Base-by-base conservation (phyloP, 35 echinoderm and acorn worm genomes). In the Apostichopus californicus region DNA sequence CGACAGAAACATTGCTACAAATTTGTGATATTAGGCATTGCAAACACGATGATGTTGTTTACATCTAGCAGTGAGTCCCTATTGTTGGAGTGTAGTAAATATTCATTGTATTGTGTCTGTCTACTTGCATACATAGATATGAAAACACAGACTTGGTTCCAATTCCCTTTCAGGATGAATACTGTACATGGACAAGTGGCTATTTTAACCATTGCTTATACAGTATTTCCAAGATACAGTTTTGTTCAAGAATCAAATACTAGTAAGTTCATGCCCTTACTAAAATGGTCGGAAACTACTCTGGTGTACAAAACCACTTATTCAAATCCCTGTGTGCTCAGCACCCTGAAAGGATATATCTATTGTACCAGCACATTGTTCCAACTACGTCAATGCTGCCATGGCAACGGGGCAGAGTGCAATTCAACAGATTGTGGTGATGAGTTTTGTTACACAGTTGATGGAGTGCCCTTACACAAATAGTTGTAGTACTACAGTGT, bases 351-450 rank as follows among this genome's bases (percentile, higher is more conserved):
- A 55, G 81, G 34, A 46, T 46, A 85, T 85, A 85, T 56, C 81
- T 58, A 58, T 85, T 59, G 57, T 85, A 85, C 81, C 81, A 85
- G 81, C 81, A 85, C 81, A 59, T 85, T 85, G 81, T 17, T 46
- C 56, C 55, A 85, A 85, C 81, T 61, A 85, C 81, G 81, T 85
- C 81, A 85, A 85, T 85, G 81, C 54, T 85, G 81, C 81, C 81
- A 85, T 85, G 81, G 81, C 14, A 85, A 85, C 81, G 56, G 81
- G 81, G 21, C 81, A 85, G 81, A 85, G 81, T 85, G 81, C 81
- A 85, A 85, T 23, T 58, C 55, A 25, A 56, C 81, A 85, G 54
- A 15, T 85, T 58, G 54, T 25, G 54, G 55, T n/a, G 81, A 23
- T 58, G 80, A 59, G 81, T 24, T 58, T 59, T 58, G 52, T 85